A percentile compares a stretch with the other conserved stretches of the same genome.
Conservation (phyloP, 2,113 vertebrate genomes). For the Rhea pennata region DNA sequence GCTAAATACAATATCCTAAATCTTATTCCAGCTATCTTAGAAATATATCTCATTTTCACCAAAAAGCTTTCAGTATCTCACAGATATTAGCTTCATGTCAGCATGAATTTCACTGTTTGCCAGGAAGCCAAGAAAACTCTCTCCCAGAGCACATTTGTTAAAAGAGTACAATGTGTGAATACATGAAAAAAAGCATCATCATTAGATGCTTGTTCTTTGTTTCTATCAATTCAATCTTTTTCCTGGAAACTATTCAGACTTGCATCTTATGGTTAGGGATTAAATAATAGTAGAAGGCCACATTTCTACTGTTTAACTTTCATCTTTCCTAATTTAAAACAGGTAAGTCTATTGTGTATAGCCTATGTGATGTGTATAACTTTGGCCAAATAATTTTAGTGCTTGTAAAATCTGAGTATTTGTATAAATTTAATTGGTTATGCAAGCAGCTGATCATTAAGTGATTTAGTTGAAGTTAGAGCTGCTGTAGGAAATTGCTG, state of each 20-base stretch:
- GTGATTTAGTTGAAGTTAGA: not conserved
- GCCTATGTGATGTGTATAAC: not conserved
- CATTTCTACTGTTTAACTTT: not conserved
- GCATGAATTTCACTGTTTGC: slow-evolving; percentile 45
- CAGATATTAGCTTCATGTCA: slow-evolving; percentile 51
- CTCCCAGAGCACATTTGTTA: not conserved
- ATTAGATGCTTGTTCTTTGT: not conserved
- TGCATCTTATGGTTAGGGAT: not conserved
- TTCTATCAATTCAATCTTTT: not conserved
- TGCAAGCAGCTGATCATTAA: not conserved
- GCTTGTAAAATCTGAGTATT: not conserved
- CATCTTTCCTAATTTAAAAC: slow-evolving; percentile 1
- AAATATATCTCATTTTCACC: slow-evolving; percentile 23
- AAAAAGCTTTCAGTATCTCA: slow-evolving; percentile 27
- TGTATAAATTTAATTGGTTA: not conserved
- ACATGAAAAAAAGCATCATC: not conserved
- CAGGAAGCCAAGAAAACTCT: slow-evolving; percentile 13
- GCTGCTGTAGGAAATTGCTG: not conserved
- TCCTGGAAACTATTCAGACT: not conserved
- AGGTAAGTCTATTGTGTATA: not conserved
- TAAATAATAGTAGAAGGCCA: not conserved
- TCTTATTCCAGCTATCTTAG: not conserved
- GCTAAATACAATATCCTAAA: not conserved
- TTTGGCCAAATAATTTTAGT: not conserved
- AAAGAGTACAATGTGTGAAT: not conserved